Conservation (phyloP, 30 jellyfish, hydroid and myxozoan genomes). For the Chrysaora quinquecirrha region DNA sequence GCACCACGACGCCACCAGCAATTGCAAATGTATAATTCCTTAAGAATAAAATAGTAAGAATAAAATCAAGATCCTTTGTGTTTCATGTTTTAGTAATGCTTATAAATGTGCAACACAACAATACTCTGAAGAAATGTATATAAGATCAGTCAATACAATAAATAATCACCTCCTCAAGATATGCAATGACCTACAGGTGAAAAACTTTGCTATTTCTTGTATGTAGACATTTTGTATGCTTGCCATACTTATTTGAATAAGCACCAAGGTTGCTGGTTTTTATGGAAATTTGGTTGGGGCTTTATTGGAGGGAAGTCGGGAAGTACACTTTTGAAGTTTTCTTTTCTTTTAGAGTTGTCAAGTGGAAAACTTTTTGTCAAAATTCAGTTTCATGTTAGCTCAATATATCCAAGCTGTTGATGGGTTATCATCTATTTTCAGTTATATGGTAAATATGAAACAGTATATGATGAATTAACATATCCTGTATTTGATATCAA, state of each 20-base stretch:
- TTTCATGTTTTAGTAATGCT: slow-evolving; percentile 17
- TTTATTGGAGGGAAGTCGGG: too few species aligned
- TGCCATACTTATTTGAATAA: too few species aligned
- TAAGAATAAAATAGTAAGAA: too few species aligned
- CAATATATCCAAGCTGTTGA: slow-evolving; percentile 58
- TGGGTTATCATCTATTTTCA: slow-evolving; percentile 56
- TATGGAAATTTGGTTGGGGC: too few species aligned
- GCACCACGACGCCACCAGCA: too few species aligned
- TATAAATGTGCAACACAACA: slow-evolving; percentile 60
- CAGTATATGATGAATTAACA: neutral
- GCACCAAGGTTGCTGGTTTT: too few species aligned
- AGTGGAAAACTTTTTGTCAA: slow-evolving; percentile 28
- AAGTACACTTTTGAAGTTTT: neutral
- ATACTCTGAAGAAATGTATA: slow-evolving; percentile 43
- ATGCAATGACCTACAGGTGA: neutral
- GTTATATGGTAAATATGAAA: slow-evolving; percentile 46
- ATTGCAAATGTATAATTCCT: too few species aligned
- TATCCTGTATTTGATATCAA: neutral
- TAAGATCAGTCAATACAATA: slow-evolving; percentile 1
- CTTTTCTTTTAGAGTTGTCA: slow-evolving; percentile 15
- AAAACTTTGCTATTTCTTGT: too few species aligned
- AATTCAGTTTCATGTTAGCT: slow-evolving; percentile 29
- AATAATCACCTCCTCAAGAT: neutral
- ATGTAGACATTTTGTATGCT: too few species aligned
- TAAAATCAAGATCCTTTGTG: too few species aligned